These are phyloP conservation scores for Euschistus heros DNA, from an alignment of 1,140 invertebrate species.

Conservation along the genomic window DNA sequence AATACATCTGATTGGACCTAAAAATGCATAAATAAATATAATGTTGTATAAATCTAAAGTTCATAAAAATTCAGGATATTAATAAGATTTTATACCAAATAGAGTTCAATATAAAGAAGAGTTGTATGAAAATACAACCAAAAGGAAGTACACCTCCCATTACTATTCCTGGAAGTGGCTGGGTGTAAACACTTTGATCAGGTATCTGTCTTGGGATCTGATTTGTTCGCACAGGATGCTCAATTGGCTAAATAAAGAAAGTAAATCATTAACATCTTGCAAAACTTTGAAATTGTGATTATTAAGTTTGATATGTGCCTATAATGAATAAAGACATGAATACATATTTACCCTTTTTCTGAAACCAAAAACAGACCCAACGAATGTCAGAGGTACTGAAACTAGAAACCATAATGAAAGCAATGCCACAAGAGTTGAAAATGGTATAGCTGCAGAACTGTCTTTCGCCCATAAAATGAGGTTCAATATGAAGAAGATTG, in stretches of 20 bases:
- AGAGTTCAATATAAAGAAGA: slow-evolving; percentile 98
- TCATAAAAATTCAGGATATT: background rate
- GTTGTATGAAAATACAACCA: slow-evolving; percentile 98
- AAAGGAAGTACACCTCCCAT: slow-evolving; percentile 98
- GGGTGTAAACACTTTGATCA: slow-evolving; percentile 93
- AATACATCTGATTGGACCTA: slow-evolving; percentile 91
- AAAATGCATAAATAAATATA: slow-evolving; percentile 25
- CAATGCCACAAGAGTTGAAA: slow-evolving; percentile 93
- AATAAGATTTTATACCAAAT: slow-evolving; percentile 59
- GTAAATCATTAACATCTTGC: background rate
- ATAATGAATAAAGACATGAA: background rate
- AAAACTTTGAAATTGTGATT: background rate
- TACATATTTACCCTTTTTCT: slow-evolving; percentile 70
- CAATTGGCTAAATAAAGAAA: slow-evolving; percentile 58
- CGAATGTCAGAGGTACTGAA: slow-evolving; percentile 94
- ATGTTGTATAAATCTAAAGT: background rate
- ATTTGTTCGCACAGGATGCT: slow-evolving; percentile 95
- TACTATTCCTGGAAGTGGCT: slow-evolving; percentile 79
- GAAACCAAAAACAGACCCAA: slow-evolving; percentile 97
- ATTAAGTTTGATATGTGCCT: background rate
- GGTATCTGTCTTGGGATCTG: slow-evolving; percentile 98
- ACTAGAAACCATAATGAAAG: slow-evolving; percentile 94
- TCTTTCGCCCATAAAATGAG: slow-evolving; percentile 88
- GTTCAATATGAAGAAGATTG: slow-evolving; percentile 93
- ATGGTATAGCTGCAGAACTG: slow-evolving; percentile 92